phyloP scores from a whole-genome alignment of 2,888 invertebrate species.

The Chouioia cunea region DNA sequence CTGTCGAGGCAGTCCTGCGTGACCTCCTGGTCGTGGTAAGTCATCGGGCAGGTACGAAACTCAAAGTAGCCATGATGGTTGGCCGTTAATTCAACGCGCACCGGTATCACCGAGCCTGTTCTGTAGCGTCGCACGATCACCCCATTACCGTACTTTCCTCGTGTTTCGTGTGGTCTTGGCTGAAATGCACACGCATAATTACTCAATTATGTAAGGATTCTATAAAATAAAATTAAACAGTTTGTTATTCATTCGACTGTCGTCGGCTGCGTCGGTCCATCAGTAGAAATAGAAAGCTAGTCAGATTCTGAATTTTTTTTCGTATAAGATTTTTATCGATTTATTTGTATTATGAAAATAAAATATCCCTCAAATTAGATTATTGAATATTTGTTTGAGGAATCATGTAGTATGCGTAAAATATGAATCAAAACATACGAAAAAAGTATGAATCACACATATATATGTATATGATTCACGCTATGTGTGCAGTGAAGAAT shows the following conservation, averaged over 20 bases:
- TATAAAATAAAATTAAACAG: background rate
- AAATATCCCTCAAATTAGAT: no score
- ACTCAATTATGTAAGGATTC: background rate
- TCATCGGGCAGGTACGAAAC: conserved; percentile 84
- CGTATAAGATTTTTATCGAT: no score
- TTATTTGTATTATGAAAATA: no score
- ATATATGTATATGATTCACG: no score
- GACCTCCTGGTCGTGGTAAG: conserved; percentile 72
- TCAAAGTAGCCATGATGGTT: conserved; percentile 90
- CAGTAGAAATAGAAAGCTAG: background rate
- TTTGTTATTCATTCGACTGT: background rate
- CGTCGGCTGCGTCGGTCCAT: background rate
- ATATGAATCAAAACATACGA: no score
- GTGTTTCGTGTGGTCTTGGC: conserved; percentile 85
- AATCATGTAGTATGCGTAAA: no score
- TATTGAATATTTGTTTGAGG: no score
- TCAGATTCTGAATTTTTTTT: background rate
- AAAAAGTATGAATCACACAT: no score
- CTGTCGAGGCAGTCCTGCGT: conserved; percentile 84
- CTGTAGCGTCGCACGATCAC: conserved; percentile 85
- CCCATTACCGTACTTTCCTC: conserved; percentile 86
- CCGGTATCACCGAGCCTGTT: conserved; percentile 76
- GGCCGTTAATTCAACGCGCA: conserved; percentile 88
- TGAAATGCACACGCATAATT: conserved; percentile 49
- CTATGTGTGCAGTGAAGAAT: no score